These are phyloP conservation scores for Andrena hattorfiana DNA, from an alignment of 2,888 invertebrate species.

Conservation along the genomic window DNA sequence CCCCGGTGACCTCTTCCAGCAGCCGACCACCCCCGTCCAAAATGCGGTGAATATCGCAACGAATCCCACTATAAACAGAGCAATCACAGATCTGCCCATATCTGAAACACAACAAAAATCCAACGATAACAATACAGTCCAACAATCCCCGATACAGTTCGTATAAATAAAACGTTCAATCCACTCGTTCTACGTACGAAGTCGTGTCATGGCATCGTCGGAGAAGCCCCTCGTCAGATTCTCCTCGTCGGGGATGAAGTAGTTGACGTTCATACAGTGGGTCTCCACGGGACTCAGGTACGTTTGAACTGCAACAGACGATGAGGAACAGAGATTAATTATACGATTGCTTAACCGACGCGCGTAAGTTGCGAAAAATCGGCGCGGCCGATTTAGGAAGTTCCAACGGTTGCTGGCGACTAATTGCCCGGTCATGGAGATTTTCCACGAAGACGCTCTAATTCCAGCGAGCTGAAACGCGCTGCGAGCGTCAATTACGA, in stretches of 20 bases:
- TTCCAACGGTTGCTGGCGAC: slow-evolving; percentile 14
- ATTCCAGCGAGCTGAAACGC: slow-evolving; percentile 34
- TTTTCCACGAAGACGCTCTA: slow-evolving; percentile 36
- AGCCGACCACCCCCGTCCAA: slow-evolving; percentile 98
- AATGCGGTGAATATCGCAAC: slow-evolving; percentile 96
- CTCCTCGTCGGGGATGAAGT: slow-evolving; percentile 96
- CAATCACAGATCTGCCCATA: slow-evolving; percentile 97
- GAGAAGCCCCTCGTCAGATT: slow-evolving; percentile 92
- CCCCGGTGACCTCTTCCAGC: slow-evolving; percentile 97
- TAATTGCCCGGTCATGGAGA: slow-evolving; percentile 47
- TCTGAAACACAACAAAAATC: slow-evolving; percentile 82
- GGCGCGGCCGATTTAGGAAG: slow-evolving; percentile 27
- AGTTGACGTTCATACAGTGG: slow-evolving; percentile 97
- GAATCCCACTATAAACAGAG: slow-evolving; percentile 96
- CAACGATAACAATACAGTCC: not conserved
- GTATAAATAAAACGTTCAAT: not conserved
- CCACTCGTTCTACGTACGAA: slow-evolving; percentile 87
- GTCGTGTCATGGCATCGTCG: slow-evolving; percentile 93
- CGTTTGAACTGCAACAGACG: slow-evolving; percentile 89
- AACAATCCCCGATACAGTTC: not conserved
- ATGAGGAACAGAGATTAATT: not conserved
- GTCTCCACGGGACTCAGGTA: slow-evolving; percentile 97
- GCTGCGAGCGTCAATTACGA: slow-evolving; percentile 24
- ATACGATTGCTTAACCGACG: not conserved
- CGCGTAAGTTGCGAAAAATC: slow-evolving; percentile 22